These are phyloP conservation scores for Sisor rabdophorus DNA, from an alignment of 2,113 vertebrate species.

Conservation along the genomic window DNA sequence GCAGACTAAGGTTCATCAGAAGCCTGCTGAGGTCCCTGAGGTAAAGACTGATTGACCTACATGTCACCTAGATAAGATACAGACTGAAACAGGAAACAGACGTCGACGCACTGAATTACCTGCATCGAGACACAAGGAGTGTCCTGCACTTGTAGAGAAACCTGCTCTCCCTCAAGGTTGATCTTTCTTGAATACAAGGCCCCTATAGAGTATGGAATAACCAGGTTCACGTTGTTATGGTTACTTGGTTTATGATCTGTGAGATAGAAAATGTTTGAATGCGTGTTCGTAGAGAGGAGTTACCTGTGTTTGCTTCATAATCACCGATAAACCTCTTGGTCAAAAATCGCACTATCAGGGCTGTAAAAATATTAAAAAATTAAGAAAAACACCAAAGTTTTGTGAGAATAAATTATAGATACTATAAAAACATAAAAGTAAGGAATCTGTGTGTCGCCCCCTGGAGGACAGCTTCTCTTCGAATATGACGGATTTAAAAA, in stretches of 20 bases:
- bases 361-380: slow-evolving; percentile 60
- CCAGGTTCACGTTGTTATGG: background rate
- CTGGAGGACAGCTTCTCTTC: slow-evolving; percentile 3
- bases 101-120: slow-evolving; percentile 63
- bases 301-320: slow-evolving; percentile 91
- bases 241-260: background rate
- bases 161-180: slow-evolving; percentile 83
- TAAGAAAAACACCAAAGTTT: background rate
- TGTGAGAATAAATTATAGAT: background rate
- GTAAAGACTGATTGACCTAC: slow-evolving; percentile 28
- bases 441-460: slow-evolving; percentile 19
- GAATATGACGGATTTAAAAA: background rate
- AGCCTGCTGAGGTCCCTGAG: slow-evolving; percentile 24
- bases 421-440: background rate
- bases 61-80: slow-evolving; percentile 22
- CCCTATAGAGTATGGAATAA: slow-evolving; percentile 66
- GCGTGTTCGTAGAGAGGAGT: slow-evolving; percentile 42
- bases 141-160: slow-evolving; percentile 88
- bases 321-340: slow-evolving; percentile 91
- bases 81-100: background rate
- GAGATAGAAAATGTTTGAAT: slow-evolving; percentile 4
- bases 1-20: slow-evolving; percentile 47
- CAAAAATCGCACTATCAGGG: slow-evolving; percentile 84
- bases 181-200: slow-evolving; percentile 88
- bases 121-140: slow-evolving; percentile 85